Base-by-base conservation (phyloP, 92 coral and sea anemone species). In the Epizoanthus scotinus region DNA sequence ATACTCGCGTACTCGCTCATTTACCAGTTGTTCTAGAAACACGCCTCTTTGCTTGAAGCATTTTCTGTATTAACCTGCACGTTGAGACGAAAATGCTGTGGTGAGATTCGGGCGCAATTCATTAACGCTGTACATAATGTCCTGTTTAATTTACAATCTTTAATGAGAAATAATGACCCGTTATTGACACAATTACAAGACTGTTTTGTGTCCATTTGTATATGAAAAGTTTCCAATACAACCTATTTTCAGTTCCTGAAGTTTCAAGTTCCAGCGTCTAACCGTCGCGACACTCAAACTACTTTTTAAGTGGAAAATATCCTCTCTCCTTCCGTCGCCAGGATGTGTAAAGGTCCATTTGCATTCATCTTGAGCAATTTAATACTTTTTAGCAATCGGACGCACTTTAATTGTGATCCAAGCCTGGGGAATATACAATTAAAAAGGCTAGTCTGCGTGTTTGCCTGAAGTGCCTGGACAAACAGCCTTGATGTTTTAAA, bases 191-290 rank as follows among this genome's bases (percentile, higher is more conserved):
- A 25, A 55, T 50, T 55, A 27, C 15, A 15, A 74, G 59, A 9
- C 50, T 31, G 69, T 59, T 75, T 21, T 21, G 29, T 29, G 20
- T 47, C 9, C 50, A 44, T 44, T 44, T 7, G 50, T 44, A 44
- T 31, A 55, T 28, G 61, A 27, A 49, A 57, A 24, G 19, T 26
- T 40, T 75, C 54, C 67, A 20, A 71, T 59, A 60, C 81, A 22
- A 75, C 18, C 2, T 53, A 34, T 58, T 59, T 74, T 3, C 14
- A 60, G 69, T 75, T 75, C 81, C 81, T 75, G 81, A 58, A n/a
- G 65, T 55, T 73, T 56, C 58, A 25, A 73, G 79, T 55, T 60
- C 55, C 81, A 75, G 69, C 81, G 81, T 75, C 81, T 18, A 75
- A 38, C 8, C 36, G 81, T 75, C 81, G 81, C 81, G 81, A 58